These are phyloP conservation scores for Tetraodon nigroviridis DNA, from an alignment of 2,113 vertebrate genomes.

Conservation along the genomic window DNA sequence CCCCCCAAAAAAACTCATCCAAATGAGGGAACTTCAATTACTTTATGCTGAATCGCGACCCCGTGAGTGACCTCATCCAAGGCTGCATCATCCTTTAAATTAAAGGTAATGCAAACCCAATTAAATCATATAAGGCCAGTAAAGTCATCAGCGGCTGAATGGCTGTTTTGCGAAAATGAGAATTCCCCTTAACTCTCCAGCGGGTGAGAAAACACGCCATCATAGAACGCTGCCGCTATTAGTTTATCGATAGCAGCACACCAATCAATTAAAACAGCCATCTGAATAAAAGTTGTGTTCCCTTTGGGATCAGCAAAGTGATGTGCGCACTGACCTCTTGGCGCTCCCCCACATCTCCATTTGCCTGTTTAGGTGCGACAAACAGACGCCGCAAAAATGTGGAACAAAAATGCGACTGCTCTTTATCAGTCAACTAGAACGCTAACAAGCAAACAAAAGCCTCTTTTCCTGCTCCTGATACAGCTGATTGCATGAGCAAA, in stretches of 20 bases:
- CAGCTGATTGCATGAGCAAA: constrained; percentile 33
- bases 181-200: constrained; percentile 36
- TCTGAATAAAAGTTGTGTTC: constrained; percentile 52
- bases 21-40: constrained; percentile 75
- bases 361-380: constrained; percentile 43
- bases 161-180: constrained; percentile 12
- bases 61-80: constrained; percentile 69
- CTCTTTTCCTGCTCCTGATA: constrained; percentile 34
- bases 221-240: constrained; percentile 60
- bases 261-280: constrained; percentile 72
- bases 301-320: constrained; percentile 49
- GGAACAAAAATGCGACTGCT: constrained; percentile 11
- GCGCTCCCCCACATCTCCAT: constrained; percentile 21
- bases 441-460: constrained; percentile 1
- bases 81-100: constrained; percentile 74
- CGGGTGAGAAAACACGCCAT: constrained; percentile 40
- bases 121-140: constrained; percentile 59
- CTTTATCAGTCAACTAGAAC: constrained; percentile 45
- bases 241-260: constrained; percentile 66
- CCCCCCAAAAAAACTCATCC: constrained; percentile 55
- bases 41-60: constrained; percentile 64
- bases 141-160: constrained; percentile 31
- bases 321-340: constrained; percentile 39
- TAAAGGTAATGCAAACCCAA: constrained; percentile 68
- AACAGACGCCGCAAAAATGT: constrained; percentile 24